Base-by-base conservation (phyloP, 2,888 invertebrate species). In the Nymphalis polychloros region DNA sequence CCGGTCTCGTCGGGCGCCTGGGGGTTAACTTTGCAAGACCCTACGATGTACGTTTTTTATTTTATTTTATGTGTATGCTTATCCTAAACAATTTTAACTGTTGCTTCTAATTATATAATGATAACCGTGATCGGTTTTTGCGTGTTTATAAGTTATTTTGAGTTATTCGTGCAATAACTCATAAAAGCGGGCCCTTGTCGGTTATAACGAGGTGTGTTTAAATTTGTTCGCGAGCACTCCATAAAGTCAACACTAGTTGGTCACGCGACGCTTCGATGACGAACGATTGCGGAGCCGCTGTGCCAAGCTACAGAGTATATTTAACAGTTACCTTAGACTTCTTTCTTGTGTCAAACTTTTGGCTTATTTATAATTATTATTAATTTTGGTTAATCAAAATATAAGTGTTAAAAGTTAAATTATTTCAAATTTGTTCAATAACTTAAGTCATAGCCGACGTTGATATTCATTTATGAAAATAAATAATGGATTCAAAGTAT, bases 181-280 rank as follows among this genome's bases (percentile, higher is more conserved):
- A 74, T 76, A 75, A 75, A 67, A 68, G 70, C 70, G 73, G 57
- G 69, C 73, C 70, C 72, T 60, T 59, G 63, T 69, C 63, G 60
- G 55, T 77, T 75, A 76, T 78, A 77, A 79, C 77, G 73, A 76
- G 78, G 77, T 78, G 76, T 79, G 78, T 77, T 79, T 76, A 75
- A 79, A 79, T 79, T 81, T 76, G 81, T 79, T 78, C 76, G 73
- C 75, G 76, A 85, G 84, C 85, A 87, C 89, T 88, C 88, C 86
- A 90, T 90, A 88, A 89, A 89, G 86, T 86, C 88, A 88, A 89
- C 86, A 88, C 84, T 78, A 78, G 75, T 75, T 73, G 79, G 86
- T 87, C 90, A 90, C 90, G 90, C 89, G 85, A 89, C 81, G 82
- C 68, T 73, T 59, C 79, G 81, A 83, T 87, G 85, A 81, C 80